Conservation (phyloP, 2,113 vertebrate species). For the Apaloderma vittatum region DNA sequence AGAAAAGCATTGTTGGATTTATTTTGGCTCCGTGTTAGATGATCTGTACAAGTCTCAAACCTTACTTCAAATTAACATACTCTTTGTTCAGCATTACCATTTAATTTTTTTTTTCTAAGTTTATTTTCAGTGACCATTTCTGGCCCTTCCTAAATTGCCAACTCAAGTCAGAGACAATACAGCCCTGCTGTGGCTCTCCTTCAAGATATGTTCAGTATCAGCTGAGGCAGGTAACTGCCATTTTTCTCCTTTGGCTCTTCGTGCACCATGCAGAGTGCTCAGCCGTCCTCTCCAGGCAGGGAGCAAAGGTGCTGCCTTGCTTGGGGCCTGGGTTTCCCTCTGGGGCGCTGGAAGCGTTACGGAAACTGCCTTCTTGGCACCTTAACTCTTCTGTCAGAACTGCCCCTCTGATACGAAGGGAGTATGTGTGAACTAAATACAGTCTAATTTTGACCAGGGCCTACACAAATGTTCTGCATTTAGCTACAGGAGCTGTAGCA, state of each 20-base stretch:
- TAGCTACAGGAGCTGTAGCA: neutral
- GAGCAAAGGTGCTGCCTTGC: neutral
- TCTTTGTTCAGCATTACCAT: neutral
- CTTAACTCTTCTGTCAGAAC: neutral
- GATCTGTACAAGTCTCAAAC: neutral
- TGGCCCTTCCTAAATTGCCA: neutral
- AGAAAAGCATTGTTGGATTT: neutral
- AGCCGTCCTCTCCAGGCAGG: neutral
- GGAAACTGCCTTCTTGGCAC: neutral
- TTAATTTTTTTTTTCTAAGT: neutral
- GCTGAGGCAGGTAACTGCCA: neutral
- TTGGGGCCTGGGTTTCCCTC: fast-evolving
- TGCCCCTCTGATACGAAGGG: neutral
- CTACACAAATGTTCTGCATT: neutral
- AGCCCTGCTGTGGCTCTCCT: neutral
- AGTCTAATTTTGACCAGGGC: neutral
- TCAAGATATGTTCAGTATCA: neutral
- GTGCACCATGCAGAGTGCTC: fast-evolving
- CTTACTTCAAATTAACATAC: neutral
- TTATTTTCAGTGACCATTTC: neutral
- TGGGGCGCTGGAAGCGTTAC: fast-evolving
- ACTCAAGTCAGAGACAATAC: neutral
- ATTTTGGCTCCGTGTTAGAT: neutral
- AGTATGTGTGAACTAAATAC: neutral
- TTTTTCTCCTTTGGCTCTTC: neutral